Conservation (phyloP, 2,113 vertebrate genomes). For the Alaudala cheleensis region DNA sequence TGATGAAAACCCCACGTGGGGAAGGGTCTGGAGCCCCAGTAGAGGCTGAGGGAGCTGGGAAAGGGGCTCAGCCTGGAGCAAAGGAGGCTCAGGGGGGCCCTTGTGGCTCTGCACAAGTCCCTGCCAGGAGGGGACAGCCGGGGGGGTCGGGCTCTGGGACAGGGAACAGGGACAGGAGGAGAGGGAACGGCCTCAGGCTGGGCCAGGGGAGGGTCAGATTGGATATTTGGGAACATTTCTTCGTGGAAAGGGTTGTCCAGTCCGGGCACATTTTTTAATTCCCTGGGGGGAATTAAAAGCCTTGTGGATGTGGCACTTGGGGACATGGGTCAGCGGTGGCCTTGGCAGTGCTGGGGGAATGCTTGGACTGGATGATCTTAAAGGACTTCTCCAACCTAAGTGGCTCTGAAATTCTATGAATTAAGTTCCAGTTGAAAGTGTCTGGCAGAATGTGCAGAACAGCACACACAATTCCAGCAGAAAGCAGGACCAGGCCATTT, state of each 20-base stretch:
- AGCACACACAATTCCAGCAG: neutral
- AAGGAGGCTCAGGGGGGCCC: neutral
- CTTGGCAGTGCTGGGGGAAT: neutral
- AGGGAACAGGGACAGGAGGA: neutral
- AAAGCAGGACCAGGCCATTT: neutral
- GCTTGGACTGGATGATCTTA: accelerated
- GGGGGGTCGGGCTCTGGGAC: neutral
- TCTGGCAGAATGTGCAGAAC: neutral
- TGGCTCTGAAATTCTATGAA: neutral
- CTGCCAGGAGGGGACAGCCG: neutral
- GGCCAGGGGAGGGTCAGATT: accelerated
- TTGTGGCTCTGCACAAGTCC: neutral
- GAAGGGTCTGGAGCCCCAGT: neutral
- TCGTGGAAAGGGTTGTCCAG: accelerated
- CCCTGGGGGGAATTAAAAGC: neutral
- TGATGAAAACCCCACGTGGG: neutral
- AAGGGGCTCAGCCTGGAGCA: neutral
- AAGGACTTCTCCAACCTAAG: neutral
- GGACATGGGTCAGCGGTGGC: neutral
- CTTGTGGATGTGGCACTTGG: neutral
- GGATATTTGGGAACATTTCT: accelerated
- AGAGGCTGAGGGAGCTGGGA: neutral
- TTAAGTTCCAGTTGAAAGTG: neutral
- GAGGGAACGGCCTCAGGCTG: neutral
- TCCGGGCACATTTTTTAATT: neutral